Percentiles rank a stretch among this genome's conserved stretches.
Evolutionary conservation across 2,888 invertebrate species (phyloP).

Genomic region (Microdon myrmicae): DNA sequence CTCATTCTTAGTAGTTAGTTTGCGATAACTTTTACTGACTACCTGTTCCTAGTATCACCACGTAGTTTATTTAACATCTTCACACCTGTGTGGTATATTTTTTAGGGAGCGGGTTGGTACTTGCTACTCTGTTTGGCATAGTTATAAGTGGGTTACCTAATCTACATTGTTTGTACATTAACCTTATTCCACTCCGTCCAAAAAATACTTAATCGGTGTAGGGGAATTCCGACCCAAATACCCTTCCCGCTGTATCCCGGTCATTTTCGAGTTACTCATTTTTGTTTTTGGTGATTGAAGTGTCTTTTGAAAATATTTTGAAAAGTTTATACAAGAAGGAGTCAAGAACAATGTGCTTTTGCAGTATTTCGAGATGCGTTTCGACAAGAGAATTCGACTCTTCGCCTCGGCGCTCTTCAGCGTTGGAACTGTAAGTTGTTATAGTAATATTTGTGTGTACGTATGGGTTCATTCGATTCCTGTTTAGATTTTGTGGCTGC

Average conservation of each 20-base stretch:
- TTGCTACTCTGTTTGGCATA: no score
- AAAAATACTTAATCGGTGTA: no score
- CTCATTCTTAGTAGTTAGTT: no score
- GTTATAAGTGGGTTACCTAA: no score
- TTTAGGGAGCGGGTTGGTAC: no score
- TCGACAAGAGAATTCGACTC: slow-evolving; percentile 75
- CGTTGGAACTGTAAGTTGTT: slow-evolving; percentile 73
- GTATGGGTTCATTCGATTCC: not conserved
- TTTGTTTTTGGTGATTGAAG: not conserved
- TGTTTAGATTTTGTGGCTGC: slow-evolving; percentile 61
- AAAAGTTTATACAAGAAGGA: not conserved
- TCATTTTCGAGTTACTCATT: not conserved
- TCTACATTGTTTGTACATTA: no score
- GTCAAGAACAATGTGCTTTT: slow-evolving; percentile 59
- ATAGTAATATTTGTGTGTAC: not conserved
- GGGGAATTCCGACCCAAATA: no score
- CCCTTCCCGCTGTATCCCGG: not conserved
- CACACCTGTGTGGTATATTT: no score
- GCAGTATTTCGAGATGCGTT: slow-evolving; percentile 79
- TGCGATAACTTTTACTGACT: no score
- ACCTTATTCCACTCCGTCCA: no score
- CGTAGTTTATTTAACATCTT: no score
- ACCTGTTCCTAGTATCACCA: no score
- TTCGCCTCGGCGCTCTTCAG: slow-evolving; percentile 78
- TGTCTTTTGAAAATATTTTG: slow-evolving; percentile 3